These are phyloP conservation scores for Caenorhabditis becei DNA, from an alignment of 2,888 invertebrate genomes.

Conservation along the genomic window DNA sequence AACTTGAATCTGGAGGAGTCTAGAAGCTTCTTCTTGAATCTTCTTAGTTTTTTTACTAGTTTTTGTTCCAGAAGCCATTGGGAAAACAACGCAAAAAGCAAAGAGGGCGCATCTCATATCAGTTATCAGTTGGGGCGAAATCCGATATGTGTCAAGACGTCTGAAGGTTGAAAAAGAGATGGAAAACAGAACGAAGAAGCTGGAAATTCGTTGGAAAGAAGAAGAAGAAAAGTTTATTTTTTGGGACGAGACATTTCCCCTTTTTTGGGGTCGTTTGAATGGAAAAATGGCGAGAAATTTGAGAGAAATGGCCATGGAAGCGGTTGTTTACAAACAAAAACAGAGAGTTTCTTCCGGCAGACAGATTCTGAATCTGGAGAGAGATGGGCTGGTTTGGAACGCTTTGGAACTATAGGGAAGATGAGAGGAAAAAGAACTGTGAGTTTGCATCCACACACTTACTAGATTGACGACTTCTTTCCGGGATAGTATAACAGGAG, in stretches of 20 bases:
- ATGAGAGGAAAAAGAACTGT: too few relatives aligned
- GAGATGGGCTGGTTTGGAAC: too few relatives aligned
- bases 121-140: conserved; percentile 13
- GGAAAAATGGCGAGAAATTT: background rate
- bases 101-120: background rate
- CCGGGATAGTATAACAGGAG: too few relatives aligned
- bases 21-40: too few relatives aligned
- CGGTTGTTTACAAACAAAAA: conserved; percentile 3
- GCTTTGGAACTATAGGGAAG: too few relatives aligned
- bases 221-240: conserved; percentile 1
- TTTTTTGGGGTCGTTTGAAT: background rate
- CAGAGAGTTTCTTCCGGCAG: background rate
- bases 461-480: too few relatives aligned
- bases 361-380: too few relatives aligned
- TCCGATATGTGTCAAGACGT: conserved; percentile 26
- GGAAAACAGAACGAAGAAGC: background rate
- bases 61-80: background rate
- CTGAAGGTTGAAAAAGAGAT: background rate
- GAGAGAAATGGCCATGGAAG: background rate
- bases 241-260: background rate
- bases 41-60: background rate
- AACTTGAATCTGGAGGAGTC: too few relatives aligned
- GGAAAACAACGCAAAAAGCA: background rate
- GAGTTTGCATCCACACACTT: too few relatives aligned
- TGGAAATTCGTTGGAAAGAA: background rate